Evolutionary conservation across 1,140 invertebrate species (phyloP).

Genomic region (Cydia pomonella): DNA sequence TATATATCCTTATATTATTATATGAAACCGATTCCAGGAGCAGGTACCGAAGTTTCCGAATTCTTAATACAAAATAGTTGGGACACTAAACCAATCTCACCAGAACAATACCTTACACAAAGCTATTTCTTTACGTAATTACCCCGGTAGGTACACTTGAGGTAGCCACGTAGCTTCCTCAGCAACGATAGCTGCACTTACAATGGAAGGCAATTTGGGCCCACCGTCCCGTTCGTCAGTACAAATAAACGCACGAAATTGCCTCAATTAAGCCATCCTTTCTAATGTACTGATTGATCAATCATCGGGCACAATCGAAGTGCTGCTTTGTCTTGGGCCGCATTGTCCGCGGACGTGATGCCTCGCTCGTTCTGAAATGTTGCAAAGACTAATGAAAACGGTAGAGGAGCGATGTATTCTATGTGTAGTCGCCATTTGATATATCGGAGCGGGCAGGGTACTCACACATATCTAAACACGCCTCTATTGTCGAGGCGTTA

Average conservation of each 20-base stretch:
- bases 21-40: neutral
- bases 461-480: no score
- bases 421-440: no score
- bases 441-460: no score
- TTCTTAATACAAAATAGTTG: neutral
- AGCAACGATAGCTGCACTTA: conserved; percentile 32
- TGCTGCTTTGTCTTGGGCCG: conserved; percentile 56
- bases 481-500: no score
- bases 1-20: no score
- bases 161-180: conserved; percentile 32
- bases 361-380: conserved; percentile 36
- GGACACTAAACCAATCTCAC: neutral
- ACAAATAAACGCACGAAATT: conserved; percentile 68
- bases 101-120: neutral
- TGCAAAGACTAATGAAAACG: conserved; percentile 2
- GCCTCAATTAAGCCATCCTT: conserved; percentile 69
- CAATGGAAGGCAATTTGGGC: conserved; percentile 42
- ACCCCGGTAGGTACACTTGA: conserved; percentile 8
- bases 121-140: conserved; percentile 22
- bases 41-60: neutral
- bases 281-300: conserved; percentile 76
- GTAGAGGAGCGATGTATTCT: neutral
- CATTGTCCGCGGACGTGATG: conserved; percentile 68
- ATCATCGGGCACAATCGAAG: conserved; percentile 71
- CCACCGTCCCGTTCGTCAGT: conserved; percentile 51